Evolutionary conservation across 1,140 invertebrate species (phyloP).

Genomic region (Leucophenga varia): DNA sequence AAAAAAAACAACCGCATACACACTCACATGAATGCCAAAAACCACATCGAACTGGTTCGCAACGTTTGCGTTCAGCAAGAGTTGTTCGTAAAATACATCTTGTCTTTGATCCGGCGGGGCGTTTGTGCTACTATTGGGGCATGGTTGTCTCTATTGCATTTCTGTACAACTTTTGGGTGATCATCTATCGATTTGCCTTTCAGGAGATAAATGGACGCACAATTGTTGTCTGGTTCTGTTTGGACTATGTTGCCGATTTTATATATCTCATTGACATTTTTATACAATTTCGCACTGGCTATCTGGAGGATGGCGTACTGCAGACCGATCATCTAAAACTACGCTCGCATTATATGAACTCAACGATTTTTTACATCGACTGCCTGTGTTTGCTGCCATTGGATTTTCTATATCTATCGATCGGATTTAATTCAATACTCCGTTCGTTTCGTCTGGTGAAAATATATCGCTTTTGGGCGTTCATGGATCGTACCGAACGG

Average conservation of each 20-base stretch:
- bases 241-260: conserved; percentile 96
- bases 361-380: conserved; percentile 98
- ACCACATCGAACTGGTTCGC: conserved; percentile 50
- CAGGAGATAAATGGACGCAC: conserved; percentile 88
- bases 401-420: conserved; percentile 97
- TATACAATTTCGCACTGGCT: conserved; percentile 96
- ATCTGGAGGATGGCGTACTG: conserved; percentile 92
- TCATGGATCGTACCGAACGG: conserved; percentile 96
- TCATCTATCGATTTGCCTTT: conserved; percentile 97
- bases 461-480: conserved; percentile 97
- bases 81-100: conserved; percentile 75
- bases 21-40: conserved; percentile 35
- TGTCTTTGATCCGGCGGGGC: conserved; percentile 88
- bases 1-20: conserved; percentile 11
- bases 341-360: conserved; percentile 97
- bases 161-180: conserved; percentile 98
- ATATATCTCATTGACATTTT: conserved; percentile 94
- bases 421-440: conserved; percentile 96
- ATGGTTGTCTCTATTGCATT: conserved; percentile 97
- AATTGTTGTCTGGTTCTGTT: conserved; percentile 90
- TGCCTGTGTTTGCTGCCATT: conserved; percentile 95
- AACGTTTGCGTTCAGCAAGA: conserved; percentile 45
- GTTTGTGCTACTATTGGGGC: conserved; percentile 94
- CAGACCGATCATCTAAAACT: conserved; percentile 93
- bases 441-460: conserved; percentile 96